Evolutionary conservation across 1,140 invertebrate genomes (phyloP).

Genomic region (Alviniconcha marisindica): DNA sequence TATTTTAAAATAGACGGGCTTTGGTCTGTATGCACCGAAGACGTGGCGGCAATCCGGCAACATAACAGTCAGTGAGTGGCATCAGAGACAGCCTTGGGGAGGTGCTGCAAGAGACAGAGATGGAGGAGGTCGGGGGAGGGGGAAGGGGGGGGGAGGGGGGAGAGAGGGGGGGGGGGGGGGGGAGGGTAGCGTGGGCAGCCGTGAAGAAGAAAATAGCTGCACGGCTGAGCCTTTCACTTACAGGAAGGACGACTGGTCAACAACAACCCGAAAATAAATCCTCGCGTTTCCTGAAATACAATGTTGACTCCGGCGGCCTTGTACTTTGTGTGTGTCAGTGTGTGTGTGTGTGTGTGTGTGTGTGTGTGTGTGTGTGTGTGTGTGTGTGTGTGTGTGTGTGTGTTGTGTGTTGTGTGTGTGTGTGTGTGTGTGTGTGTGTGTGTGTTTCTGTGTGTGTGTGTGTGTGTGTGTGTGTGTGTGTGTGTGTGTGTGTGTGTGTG

Average conservation of each 20-base stretch:
- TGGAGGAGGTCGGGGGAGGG: neutral
- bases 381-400: neutral
- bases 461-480: neutral
- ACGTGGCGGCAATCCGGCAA: neutral
- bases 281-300: too few relatives aligned
- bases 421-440: neutral
- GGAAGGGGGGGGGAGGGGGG: neutral
- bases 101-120: neutral
- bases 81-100: neutral
- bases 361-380: neutral
- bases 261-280: too few relatives aligned
- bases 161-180: neutral
- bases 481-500: slow-evolving; percentile 3
- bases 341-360: slow-evolving; percentile 5
- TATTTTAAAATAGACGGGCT: too few relatives aligned
- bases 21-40: too few relatives aligned
- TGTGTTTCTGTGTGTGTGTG: neutral
- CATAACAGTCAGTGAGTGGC: neutral
- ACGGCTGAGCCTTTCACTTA: too few relatives aligned
- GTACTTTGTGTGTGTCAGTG: neutral
- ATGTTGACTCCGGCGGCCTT: too few relatives aligned
- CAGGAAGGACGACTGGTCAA: too few relatives aligned
- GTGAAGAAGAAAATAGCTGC: too few relatives aligned
- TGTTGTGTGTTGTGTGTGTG: neutral
- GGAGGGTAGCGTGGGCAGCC: too few relatives aligned